Percentiles rank a stretch among this genome's conserved stretches.
Evolutionary conservation across 2,888 invertebrate species (phyloP).

Genomic region (Coleophora flavipennella): DNA sequence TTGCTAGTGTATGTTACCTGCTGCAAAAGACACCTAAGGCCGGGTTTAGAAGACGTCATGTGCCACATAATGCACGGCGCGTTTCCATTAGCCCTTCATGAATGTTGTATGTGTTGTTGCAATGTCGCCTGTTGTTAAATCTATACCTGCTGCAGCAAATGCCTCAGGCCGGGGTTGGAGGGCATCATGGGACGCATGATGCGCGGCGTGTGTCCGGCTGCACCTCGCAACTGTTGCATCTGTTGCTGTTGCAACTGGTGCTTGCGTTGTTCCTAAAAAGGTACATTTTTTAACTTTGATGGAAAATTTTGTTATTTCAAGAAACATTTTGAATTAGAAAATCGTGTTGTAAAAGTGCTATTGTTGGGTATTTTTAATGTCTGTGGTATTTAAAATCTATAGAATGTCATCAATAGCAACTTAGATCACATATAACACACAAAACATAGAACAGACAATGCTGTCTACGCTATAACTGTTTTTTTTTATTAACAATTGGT

Average conservation of each 20-base stretch:
- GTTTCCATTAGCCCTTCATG: slow-evolving; percentile 38
- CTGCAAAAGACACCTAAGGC: slow-evolving; percentile 77
- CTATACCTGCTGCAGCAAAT: slow-evolving; percentile 87
- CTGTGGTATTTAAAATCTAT: no score
- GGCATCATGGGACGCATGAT: slow-evolving; percentile 79
- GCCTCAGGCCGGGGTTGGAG: slow-evolving; percentile 85
- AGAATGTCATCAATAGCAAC: no score
- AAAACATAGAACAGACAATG: no score
- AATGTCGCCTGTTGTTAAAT: no score
- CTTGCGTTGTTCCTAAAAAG: slow-evolving; percentile 51
- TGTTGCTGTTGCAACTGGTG: slow-evolving; percentile 61
- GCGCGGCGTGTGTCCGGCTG: slow-evolving; percentile 58
- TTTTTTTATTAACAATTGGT: no score
- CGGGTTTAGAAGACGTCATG: slow-evolving; percentile 81
- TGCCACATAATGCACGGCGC: slow-evolving; percentile 80
- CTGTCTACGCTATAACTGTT: no score
- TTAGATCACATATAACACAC: no score
- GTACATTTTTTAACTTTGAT: not conserved
- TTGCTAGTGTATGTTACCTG: no score
- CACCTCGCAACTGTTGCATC: slow-evolving; percentile 53
- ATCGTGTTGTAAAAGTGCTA: no score
- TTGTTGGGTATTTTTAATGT: no score
- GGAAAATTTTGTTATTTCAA: no score
- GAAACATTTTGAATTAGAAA: no score
- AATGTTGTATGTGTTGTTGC: slow-evolving; percentile 60